Evolutionary conservation across 2,113 vertebrate genomes (phyloP).

Genomic region (Rafetus swinhoei): DNA sequence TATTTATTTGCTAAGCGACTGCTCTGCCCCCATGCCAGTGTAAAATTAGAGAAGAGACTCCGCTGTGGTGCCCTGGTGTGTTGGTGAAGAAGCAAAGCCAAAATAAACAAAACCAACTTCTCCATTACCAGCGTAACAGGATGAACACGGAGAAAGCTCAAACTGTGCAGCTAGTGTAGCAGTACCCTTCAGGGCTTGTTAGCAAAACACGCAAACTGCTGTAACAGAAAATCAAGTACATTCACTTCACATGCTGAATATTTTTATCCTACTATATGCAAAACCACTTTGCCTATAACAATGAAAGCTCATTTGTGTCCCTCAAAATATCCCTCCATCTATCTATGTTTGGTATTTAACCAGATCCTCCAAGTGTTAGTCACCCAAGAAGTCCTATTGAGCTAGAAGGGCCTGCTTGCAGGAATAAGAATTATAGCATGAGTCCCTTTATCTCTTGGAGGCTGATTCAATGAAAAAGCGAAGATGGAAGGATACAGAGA

Average conservation of each 20-base stretch:
- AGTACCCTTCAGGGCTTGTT: background rate
- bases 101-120: background rate
- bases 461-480: background rate
- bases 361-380: background rate
- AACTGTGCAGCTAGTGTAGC: background rate
- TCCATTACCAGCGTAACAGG: rapidly evolving
- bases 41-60: background rate
- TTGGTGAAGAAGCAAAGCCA: background rate
- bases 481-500: background rate
- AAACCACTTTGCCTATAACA: background rate
- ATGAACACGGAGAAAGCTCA: too few species aligned
- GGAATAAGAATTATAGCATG: background rate
- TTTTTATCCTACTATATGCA: background rate
- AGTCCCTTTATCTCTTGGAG: background rate
- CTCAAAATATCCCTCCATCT: background rate
- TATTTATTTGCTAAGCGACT: background rate
- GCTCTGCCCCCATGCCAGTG: background rate
- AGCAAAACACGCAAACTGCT: background rate
- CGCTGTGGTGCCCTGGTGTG: background rate
- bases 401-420: rapidly evolving
- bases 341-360: too few species aligned
- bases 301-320: background rate
- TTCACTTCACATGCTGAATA: background rate
- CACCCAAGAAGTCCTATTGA: rapidly evolving
- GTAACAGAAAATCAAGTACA: rapidly evolving